Base-by-base conservation (phyloP, 2,888 invertebrate species). In the Hemaris fuciformis region DNA sequence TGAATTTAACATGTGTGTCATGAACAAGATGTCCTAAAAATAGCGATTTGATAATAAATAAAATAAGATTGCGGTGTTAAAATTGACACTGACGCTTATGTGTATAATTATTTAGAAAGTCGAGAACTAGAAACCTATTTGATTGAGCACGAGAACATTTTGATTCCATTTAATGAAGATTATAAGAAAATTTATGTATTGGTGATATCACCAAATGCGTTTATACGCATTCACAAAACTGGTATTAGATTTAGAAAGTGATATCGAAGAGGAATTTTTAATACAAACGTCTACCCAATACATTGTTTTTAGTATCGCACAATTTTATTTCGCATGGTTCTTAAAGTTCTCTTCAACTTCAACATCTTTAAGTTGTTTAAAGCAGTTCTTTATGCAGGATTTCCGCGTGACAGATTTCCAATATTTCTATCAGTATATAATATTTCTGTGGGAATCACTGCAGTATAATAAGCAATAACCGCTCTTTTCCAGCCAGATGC, bases 221-320 rank as follows among this genome's bases (percentile, higher is more conserved):
- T n/a, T n/a, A 58, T 59, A 42, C 20, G 41, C 22, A 31, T 59
- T 60, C 56, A n/a, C 4, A 23, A 41, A 58, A 57, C 60, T 38
- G 57, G 57, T 43, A 46, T 61, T 56, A 43, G 15, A 56, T 64
- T 59, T 59, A 59, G 64, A 64, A 64, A 64, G 64, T 57, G 22
- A 31, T 46, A 23, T 20, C 22, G 8, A 59, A 25, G 18, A 4
- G 5, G 27, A 18, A 27, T 31, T 3, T 31, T 3, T n/a, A 3
- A 4, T 3, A 53, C 7, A 15, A 15, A 31, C 18, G 27, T 27
- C 18, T 18, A 31, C 7, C 25, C 27, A n/a, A 38, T 3, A 38
- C n/a, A 4, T 38, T 13, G n/a, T 38, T n/a, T 38, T 8, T 38
- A 38, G n/a, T 27, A 27, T 8, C 15, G 15, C 15, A 8, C 10